Percentiles rank a stretch among this genome's conserved stretches.
These are phyloP conservation scores for Hozukius guyotensis DNA, from an alignment of 2,797 vertebrate species.

Conservation along the genomic window DNA sequence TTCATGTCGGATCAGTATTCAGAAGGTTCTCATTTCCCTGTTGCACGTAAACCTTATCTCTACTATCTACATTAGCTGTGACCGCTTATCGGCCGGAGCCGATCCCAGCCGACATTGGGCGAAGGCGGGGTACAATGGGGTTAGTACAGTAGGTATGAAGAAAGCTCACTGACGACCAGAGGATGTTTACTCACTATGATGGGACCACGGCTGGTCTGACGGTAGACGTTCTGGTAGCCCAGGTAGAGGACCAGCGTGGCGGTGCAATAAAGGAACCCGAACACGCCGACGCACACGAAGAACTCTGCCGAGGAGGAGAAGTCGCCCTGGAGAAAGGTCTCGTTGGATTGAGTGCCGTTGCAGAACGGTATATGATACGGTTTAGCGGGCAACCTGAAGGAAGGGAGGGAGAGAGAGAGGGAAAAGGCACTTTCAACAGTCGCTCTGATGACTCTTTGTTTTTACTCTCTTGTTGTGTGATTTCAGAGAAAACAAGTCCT, in stretches of 20 bases:
- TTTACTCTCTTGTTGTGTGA: background rate
- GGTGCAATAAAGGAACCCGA: conserved; percentile 93
- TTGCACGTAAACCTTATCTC: background rate
- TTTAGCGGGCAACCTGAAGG: conserved; percentile 80
- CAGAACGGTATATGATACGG: conserved; percentile 71
- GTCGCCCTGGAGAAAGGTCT: conserved; percentile 85
- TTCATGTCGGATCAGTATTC: background rate
- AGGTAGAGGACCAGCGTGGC: conserved; percentile 90
- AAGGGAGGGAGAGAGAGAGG: background rate
- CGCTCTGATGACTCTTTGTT: background rate
- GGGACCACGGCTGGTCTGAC: conserved; percentile 86
- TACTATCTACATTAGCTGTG: background rate
- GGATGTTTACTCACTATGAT: conserved; percentile 82
- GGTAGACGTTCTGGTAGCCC: conserved; percentile 90
- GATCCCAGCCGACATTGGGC: no score
- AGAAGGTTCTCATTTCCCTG: background rate
- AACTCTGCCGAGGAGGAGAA: conserved; percentile 93
- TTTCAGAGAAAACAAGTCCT: conserved; percentile 43
- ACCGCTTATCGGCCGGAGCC: no score
- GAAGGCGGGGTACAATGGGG: no score
- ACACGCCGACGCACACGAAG: conserved; percentile 92
- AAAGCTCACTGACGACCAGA: background rate
- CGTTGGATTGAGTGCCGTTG: rapidly evolving
- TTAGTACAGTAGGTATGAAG: background rate
- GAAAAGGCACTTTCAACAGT: background rate